Base-by-base conservation (phyloP, 2,113 vertebrate species). In the Neolamprologus falcicula region DNA sequence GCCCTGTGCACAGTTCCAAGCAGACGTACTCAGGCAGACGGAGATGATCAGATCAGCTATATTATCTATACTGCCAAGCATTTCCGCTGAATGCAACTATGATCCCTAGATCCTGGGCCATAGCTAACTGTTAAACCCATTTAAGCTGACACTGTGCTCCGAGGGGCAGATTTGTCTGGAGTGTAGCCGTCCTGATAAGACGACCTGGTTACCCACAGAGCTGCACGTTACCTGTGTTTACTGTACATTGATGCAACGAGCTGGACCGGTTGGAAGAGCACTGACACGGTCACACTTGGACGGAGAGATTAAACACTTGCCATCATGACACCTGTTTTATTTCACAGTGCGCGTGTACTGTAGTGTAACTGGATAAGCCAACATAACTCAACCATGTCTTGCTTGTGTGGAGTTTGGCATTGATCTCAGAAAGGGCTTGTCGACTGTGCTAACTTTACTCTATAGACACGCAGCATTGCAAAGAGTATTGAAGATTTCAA, bases 71-170 rank as follows among this genome's bases (percentile, higher is more conserved):
- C 83, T 85, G 80, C 53, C 54, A 76, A 47, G 85, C 59, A 82
- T 85, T 93, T 93, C 45, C 79, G 79, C 84, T 80, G 53, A 86
- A 88, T 85, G 73, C 85, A 66, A 50, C 80, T 52, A 68, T 89
- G 90, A 94, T 89, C 83, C 85, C 9, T 85, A 86, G 84, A 87
- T 91, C 89, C 85, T 88, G 81, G 45, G 35, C 82, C 24, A 37
- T 26, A 45, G 90, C 80, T 87, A 76, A 91, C 89, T 89, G 83
- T 90, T 95, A 95, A 96, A 95, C 89, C 95, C 85, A 50, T 93
- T 91, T 94, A 95, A 95, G 93, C 92, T 94, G 94, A 94, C 92
- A 89, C 88, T 17, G 42, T 91, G 88, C 86, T 86, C 90, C 80
- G 86, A 92, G 89, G 89, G 80, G 90, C 86, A 93, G 94, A 92